A percentile compares a stretch with the other conserved stretches of the same genome.
Evolutionary conservation across 1,140 invertebrate species (phyloP).

Genomic region (Pseudomyrmex sp.): DNA sequence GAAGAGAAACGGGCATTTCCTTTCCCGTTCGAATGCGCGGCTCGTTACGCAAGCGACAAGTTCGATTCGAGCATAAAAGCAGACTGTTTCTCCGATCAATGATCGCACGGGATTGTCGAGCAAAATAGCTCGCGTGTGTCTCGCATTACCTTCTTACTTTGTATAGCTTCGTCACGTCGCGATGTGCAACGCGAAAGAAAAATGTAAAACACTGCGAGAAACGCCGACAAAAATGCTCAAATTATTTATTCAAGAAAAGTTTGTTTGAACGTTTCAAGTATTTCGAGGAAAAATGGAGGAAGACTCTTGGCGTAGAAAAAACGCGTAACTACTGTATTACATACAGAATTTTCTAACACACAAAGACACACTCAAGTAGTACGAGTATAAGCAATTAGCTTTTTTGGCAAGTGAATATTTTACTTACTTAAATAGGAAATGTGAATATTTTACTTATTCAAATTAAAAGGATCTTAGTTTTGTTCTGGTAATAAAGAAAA

Average conservation of each 20-base stretch:
- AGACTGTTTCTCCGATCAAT: conserved; percentile 10
- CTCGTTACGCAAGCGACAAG: conserved; percentile 46
- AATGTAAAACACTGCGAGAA: background rate
- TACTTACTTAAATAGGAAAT: too few species aligned
- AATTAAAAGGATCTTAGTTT: background rate
- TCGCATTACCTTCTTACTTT: conserved; percentile 8
- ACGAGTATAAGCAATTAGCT: too few species aligned
- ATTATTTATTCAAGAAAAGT: background rate
- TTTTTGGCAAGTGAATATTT: too few species aligned
- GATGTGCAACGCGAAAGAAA: background rate
- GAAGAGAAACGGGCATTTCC: conserved; percentile 26
- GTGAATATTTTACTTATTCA: too few species aligned
- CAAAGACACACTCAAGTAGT: too few species aligned
- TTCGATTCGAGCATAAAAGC: background rate
- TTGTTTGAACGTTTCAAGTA: background rate
- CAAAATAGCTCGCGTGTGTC: conserved; percentile 3
- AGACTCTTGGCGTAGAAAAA: too few species aligned
- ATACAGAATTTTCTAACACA: too few species aligned
- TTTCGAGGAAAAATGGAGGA: too few species aligned
- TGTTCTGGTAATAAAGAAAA: background rate
- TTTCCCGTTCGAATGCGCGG: background rate
- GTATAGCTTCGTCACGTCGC: background rate
- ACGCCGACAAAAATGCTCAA: conserved; percentile 23
- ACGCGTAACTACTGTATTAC: too few species aligned
- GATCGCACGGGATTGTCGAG: conserved; percentile 5